These are phyloP conservation scores for Campoletis sonorensis DNA, from an alignment of 1,140 invertebrate species.

Conservation along the genomic window DNA sequence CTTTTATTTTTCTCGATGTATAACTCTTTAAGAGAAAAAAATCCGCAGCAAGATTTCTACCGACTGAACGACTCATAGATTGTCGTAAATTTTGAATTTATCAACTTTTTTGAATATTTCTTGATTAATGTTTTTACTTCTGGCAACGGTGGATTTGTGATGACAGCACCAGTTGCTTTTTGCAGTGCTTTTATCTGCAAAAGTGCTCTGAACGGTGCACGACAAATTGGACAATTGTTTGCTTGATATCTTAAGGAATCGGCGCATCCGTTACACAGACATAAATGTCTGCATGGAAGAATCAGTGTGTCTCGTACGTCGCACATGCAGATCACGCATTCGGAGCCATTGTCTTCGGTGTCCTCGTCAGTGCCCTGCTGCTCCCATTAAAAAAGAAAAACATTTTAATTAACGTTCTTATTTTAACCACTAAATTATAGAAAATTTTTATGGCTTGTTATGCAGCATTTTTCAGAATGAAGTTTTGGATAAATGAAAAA, in stretches of 20 bases:
- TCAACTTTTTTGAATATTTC: not conserved
- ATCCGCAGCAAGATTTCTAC: too few species aligned
- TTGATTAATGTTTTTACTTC: slow-evolving; percentile 66
- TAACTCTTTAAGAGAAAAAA: too few species aligned
- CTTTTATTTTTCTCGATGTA: too few species aligned
- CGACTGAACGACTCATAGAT: too few species aligned
- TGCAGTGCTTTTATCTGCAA: slow-evolving; percentile 97
- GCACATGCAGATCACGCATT: slow-evolving; percentile 99
- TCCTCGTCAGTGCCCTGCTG: slow-evolving; percentile 89
- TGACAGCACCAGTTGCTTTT: slow-evolving; percentile 80
- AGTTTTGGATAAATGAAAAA: not conserved
- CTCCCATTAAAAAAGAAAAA: slow-evolving; percentile 52
- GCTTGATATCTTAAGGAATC: slow-evolving; percentile 98
- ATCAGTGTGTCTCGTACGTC: slow-evolving; percentile 98
- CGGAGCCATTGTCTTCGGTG: slow-evolving; percentile 96
- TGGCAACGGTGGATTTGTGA: slow-evolving; percentile 74
- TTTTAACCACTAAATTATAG: too few species aligned
- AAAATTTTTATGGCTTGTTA: too few species aligned
- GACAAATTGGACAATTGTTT: slow-evolving; percentile 98
- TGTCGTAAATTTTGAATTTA: too few species aligned
- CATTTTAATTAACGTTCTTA: too few species aligned
- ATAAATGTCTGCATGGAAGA: slow-evolving; percentile 97
- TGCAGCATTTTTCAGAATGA: not conserved
- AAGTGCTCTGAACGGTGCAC: slow-evolving; percentile 97
- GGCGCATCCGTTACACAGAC: slow-evolving; percentile 97